Conservation (phyloP, 37 sponge, comb jelly and placozoan species). For the Aplysina aerophoba region DNA sequence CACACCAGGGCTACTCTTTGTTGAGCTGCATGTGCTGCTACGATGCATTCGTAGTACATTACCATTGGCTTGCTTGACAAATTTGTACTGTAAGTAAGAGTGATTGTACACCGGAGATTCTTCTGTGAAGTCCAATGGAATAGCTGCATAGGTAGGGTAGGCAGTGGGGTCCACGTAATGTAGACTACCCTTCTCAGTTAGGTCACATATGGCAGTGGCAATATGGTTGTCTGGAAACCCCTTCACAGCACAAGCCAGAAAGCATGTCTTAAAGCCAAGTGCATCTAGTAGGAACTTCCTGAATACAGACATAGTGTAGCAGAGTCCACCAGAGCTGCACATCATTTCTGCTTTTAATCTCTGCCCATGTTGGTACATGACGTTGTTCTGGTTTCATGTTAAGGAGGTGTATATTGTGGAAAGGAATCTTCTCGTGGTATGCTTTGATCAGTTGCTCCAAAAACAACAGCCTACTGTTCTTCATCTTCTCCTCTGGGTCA, state of each 20-base stretch:
- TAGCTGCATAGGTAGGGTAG: constrained; percentile 54
- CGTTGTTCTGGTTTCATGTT: not conserved
- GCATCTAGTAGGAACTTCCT: constrained; percentile 52
- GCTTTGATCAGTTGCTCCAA: constrained; percentile 31
- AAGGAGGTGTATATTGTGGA: constrained; percentile 33
- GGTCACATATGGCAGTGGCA: constrained; percentile 10
- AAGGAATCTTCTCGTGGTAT: constrained; percentile 17
- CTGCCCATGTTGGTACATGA: constrained; percentile 36
- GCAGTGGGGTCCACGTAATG: constrained; percentile 53
- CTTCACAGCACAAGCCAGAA: not conserved
- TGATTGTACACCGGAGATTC: constrained; percentile 51
- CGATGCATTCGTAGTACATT: constrained; percentile 31
- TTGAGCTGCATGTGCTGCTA: not conserved
- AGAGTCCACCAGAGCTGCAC: constrained; percentile 52
- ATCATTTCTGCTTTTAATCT: constrained; percentile 43
- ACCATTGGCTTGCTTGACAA: constrained; percentile 9
- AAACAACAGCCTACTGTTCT: not conserved
- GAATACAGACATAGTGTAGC: constrained; percentile 49
- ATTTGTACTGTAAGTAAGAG: constrained; percentile 59
- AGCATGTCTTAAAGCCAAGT: constrained; percentile 34
- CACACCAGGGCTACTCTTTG: not conserved
- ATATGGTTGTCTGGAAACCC: constrained; percentile 40
- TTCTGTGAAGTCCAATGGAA: constrained; percentile 51
- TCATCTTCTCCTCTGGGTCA: not conserved
- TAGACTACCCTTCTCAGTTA: not conserved